These are phyloP conservation scores for Castor canadensis DNA, from an alignment of 2,113 vertebrate species.

Conservation along the genomic window DNA sequence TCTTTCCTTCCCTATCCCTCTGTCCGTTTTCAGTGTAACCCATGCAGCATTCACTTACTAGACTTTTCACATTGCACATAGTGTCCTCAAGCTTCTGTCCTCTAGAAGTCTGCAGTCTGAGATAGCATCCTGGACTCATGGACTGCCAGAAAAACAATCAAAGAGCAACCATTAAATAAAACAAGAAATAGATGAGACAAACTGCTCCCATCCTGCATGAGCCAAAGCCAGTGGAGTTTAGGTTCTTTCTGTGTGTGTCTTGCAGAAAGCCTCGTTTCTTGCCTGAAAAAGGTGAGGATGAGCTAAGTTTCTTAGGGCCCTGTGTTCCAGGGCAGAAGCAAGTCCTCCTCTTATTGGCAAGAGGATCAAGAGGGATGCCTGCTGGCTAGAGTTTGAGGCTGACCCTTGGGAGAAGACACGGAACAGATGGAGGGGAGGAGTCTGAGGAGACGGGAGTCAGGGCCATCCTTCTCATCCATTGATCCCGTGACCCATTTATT, in stretches of 20 bases:
- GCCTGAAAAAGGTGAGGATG: slow-evolving; percentile 1
- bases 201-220: slow-evolving; percentile 37
- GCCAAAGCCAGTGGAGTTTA: slow-evolving; percentile 1
- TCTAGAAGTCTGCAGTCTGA: slow-evolving; percentile 50
- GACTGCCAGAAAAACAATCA: neutral
- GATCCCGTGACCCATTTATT: neutral
- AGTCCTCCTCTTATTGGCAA: neutral
- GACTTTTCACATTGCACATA: neutral
- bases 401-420: neutral
- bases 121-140: neutral
- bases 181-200: slow-evolving; percentile 55
- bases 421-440: neutral
- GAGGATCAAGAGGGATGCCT: neutral
- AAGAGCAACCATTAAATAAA: slow-evolving; percentile 44
- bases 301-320: neutral
- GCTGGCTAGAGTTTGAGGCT: neutral
- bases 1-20: neutral
- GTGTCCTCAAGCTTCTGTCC: neutral
- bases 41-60: neutral
- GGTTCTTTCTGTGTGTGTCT: neutral
- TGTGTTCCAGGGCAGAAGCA: neutral
- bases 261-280: slow-evolving; percentile 50
- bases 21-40: neutral
- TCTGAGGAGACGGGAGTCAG: neutral
- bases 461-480: neutral